phyloP scores from a whole-genome alignment of 2,888 invertebrate species.

The Lasioglossum morio region DNA sequence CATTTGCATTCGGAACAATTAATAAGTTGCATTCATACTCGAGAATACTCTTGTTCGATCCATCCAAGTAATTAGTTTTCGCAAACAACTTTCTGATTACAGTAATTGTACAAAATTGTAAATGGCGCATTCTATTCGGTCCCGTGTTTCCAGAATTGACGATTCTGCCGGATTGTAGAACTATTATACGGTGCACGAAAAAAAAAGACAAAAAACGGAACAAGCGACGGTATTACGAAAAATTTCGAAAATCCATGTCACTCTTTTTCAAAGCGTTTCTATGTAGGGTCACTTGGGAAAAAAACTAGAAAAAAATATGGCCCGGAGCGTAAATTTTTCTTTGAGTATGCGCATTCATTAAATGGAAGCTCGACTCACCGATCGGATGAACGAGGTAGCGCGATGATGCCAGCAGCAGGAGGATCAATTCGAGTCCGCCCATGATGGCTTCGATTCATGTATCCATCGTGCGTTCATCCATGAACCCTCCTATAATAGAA shows the following conservation, averaged over 20 bases:
- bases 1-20: conserved; percentile 32
- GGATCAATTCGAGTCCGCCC: conserved; percentile 70
- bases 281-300: background rate
- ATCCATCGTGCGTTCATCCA: conserved; percentile 65
- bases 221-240: background rate
- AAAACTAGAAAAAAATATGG: background rate
- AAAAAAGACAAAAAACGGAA: background rate
- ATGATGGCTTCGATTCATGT: conserved; percentile 67
- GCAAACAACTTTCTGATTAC: too few relatives aligned
- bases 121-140: too few relatives aligned
- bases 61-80: too few relatives aligned
- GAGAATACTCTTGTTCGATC: too few relatives aligned
- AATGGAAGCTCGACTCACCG: conserved; percentile 66
- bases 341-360: conserved; percentile 35
- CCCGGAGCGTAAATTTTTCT: background rate
- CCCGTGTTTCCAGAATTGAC: background rate
- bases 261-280: background rate
- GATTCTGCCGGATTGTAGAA: background rate
- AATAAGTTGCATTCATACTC: background rate
- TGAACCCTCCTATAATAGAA: conserved; percentile 56
- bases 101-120: too few relatives aligned
- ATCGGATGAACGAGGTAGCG: conserved; percentile 67
- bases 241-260: background rate
- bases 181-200: background rate
- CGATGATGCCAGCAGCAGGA: conserved; percentile 68